phyloP scores from a whole-genome alignment of 2,113 vertebrate species.

The Hyperopisus bebe region DNA sequence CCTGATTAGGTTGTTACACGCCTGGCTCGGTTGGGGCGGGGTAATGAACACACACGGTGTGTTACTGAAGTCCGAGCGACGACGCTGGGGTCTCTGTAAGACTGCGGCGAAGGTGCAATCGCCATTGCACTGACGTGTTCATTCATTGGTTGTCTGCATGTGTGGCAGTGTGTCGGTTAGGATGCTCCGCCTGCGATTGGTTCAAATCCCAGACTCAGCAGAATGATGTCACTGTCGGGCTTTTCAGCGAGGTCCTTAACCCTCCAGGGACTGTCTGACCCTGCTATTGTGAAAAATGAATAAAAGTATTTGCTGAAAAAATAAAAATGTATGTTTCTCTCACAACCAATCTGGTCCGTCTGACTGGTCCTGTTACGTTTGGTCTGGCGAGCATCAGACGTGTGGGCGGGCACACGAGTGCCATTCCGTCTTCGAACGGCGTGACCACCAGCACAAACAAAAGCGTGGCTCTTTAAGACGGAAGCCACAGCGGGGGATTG shows the following conservation, averaged over 20 bases:
- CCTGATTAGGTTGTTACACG: background rate
- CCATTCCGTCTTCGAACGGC: background rate
- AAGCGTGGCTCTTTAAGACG: background rate
- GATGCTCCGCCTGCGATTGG: background rate
- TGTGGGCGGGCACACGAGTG: background rate
- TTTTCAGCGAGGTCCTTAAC: background rate
- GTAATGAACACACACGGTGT: background rate
- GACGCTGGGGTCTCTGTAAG: background rate
- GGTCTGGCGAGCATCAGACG: background rate
- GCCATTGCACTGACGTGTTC: background rate
- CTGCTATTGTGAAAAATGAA: background rate
- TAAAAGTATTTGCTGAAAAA: slow-evolving; percentile 12
- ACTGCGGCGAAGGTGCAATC: background rate
- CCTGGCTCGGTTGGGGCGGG: background rate
- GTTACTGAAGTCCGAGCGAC: background rate
- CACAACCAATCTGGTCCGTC: background rate
- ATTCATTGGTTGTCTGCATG: background rate
- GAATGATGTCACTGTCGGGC: background rate
- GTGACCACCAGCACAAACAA: background rate
- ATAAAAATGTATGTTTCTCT: background rate
- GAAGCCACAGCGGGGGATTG: background rate
- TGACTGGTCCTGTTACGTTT: background rate
- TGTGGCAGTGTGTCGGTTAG: background rate
- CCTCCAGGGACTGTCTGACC: background rate
- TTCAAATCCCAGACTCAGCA: background rate